phyloP scores from a whole-genome alignment of 2,888 invertebrate genomes.

The Adelphocoris suturalis region DNA sequence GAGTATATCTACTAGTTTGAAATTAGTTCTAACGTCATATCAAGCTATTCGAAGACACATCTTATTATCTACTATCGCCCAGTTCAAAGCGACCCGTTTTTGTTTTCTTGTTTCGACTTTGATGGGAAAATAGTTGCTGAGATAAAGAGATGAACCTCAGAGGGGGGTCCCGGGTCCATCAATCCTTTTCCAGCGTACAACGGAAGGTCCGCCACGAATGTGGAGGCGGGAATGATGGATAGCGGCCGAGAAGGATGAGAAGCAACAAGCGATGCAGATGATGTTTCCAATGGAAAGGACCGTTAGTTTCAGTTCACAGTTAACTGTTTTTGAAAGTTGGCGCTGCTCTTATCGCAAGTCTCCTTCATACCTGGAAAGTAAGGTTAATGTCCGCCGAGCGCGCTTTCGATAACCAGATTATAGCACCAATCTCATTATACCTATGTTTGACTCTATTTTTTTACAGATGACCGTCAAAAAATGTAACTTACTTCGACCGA shows the following conservation, averaged over 20 bases:
- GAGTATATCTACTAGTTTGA: neutral
- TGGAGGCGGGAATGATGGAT: conserved; percentile 38
- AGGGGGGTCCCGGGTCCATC: conserved; percentile 10
- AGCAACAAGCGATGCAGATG: conserved; percentile 61
- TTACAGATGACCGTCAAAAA: no score
- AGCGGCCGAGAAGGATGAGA: conserved; percentile 49
- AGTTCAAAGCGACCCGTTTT: neutral
- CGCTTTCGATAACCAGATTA: neutral
- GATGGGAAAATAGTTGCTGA: neutral
- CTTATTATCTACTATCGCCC: neutral
- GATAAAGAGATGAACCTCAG: neutral
- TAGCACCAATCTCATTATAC: neutral
- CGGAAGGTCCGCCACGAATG: conserved; percentile 22
- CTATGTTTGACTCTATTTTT: no score
- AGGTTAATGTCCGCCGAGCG: neutral
- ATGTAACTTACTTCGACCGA: no score
- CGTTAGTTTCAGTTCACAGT: conserved; percentile 53
- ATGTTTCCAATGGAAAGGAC: conserved; percentile 40
- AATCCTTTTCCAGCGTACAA: neutral
- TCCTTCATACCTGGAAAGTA: neutral
- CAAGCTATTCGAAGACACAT: neutral
- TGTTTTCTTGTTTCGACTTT: conserved; percentile 20
- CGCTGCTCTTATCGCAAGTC: neutral
- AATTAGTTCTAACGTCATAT: conserved; percentile 10
- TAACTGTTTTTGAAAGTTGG: conserved; percentile 52